Evolutionary conservation across 2,888 invertebrate species (phyloP).

Genomic region (Acanthoscelides obtectus): DNA sequence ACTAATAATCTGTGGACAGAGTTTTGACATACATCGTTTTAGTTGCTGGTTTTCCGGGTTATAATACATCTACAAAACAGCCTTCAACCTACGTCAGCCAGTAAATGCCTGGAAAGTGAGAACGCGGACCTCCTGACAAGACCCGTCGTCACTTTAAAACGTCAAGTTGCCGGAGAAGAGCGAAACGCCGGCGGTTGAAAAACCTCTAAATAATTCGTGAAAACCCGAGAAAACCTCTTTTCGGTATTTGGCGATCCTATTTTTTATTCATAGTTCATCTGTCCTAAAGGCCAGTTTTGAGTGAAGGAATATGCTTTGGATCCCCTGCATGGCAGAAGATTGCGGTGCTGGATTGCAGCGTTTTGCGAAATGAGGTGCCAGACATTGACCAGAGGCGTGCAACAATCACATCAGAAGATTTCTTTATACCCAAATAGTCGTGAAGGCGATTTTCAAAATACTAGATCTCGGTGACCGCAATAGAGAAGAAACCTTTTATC

Average conservation of each 20-base stretch:
- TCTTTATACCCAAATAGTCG: too few species aligned
- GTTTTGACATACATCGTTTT: too few species aligned
- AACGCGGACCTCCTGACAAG: constrained; percentile 19
- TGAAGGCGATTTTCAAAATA: too few species aligned
- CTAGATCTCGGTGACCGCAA: too few species aligned
- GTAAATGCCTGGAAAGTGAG: background rate
- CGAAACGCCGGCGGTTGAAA: constrained; percentile 25
- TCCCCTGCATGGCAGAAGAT: background rate
- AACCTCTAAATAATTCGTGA: constrained; percentile 34
- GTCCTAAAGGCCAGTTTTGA: background rate
- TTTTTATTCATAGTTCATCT: constrained; percentile 22
- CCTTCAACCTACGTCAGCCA: background rate
- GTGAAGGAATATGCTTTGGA: background rate
- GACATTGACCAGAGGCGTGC: background rate
- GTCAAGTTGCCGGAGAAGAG: constrained; percentile 26
- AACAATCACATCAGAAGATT: too few species aligned
- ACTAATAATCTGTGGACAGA: too few species aligned
- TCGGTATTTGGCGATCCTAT: constrained; percentile 12
- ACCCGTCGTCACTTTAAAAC: constrained; percentile 31
- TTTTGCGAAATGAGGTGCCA: background rate
- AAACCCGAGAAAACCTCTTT: constrained; percentile 26
- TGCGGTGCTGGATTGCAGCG: background rate
- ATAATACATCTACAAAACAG: background rate
- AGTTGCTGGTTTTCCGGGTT: background rate
- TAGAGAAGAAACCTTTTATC: too few species aligned